Evolutionary conservation across 2,797 vertebrate species (phyloP).

Genomic region (Melanotaenia boesemani): DNA sequence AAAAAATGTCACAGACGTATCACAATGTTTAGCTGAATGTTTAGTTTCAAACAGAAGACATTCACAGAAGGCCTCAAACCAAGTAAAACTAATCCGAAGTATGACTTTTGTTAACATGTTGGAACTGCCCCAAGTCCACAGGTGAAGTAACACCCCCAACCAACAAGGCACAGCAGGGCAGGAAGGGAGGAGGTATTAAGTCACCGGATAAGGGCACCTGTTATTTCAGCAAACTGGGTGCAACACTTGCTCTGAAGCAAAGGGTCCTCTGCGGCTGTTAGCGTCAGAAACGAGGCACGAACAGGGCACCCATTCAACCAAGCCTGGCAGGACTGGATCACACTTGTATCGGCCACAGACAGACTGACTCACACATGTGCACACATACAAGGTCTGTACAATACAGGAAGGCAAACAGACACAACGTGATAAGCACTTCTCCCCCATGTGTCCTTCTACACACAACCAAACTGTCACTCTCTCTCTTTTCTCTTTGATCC

Average conservation of each 20-base stretch:
- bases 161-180: constrained; percentile 41
- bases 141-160: constrained; percentile 63
- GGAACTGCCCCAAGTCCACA: constrained; percentile 40
- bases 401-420: constrained; percentile 70
- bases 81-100: constrained; percentile 22
- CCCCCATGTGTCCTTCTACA: constrained; percentile 44
- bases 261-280: constrained; percentile 75
- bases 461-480: constrained; percentile 48
- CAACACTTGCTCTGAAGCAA: constrained; percentile 78
- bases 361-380: constrained; percentile 59
- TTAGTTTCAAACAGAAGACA: neutral
- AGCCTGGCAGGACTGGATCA: constrained; percentile 65
- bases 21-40: neutral
- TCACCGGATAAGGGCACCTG: constrained; percentile 78
- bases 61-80: neutral
- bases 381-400: constrained; percentile 49
- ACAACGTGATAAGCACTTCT: constrained; percentile 45
- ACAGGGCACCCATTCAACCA: constrained; percentile 79
- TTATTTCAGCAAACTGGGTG: constrained; percentile 74
- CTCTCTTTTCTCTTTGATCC: constrained; percentile 26
- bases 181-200: constrained; percentile 57
- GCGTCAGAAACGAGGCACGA: constrained; percentile 56
- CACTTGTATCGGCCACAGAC: constrained; percentile 59
- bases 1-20: too few species aligned
- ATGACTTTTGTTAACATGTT: constrained; percentile 16